Conservation (phyloP, 2,888 invertebrate genomes). For the Cryptops parisi region DNA sequence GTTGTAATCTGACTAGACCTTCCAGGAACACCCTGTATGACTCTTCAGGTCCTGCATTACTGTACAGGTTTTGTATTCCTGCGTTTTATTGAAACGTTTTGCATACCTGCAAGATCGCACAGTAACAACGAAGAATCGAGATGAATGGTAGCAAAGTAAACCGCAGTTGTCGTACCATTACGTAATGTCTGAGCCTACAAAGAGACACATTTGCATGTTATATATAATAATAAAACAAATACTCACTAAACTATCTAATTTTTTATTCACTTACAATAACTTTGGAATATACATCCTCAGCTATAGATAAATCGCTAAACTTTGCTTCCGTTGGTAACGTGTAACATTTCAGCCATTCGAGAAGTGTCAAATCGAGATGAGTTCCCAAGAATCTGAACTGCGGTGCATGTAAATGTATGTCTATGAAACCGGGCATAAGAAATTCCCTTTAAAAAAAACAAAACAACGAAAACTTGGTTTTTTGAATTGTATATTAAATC, state of each 20-base stretch:
- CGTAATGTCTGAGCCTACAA: conserved; percentile 51
- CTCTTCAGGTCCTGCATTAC: no score
- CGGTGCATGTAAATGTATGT: conserved; percentile 79
- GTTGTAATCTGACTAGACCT: no score
- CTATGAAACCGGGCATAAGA: conserved; percentile 73
- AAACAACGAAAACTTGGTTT: not conserved
- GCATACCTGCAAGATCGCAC: conserved; percentile 43
- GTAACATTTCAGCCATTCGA: conserved; percentile 72
- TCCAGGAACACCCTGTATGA: no score
- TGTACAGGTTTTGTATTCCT: not conserved
- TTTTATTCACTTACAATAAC: conserved; percentile 80
- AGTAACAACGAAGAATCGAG: conserved; percentile 51
- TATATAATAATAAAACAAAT: no score
- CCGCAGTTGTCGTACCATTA: conserved; percentile 76
- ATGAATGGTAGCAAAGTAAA: conserved; percentile 71
- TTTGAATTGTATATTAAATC: not conserved
- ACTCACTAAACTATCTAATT: no score
- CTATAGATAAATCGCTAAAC: conserved; percentile 52
- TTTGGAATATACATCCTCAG: conserved; percentile 51
- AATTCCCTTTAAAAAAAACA: conserved; percentile 36
- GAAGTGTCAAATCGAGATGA: conserved; percentile 58
- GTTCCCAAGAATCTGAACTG: conserved; percentile 75
- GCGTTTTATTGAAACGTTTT: not conserved
- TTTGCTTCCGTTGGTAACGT: conserved; percentile 65
- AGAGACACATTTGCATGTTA: no score